Percentiles rank a stretch among this genome's conserved stretches.
Evolutionary conservation across 2,797 vertebrate species (phyloP).

Genomic region (Myotis planiceps): DNA sequence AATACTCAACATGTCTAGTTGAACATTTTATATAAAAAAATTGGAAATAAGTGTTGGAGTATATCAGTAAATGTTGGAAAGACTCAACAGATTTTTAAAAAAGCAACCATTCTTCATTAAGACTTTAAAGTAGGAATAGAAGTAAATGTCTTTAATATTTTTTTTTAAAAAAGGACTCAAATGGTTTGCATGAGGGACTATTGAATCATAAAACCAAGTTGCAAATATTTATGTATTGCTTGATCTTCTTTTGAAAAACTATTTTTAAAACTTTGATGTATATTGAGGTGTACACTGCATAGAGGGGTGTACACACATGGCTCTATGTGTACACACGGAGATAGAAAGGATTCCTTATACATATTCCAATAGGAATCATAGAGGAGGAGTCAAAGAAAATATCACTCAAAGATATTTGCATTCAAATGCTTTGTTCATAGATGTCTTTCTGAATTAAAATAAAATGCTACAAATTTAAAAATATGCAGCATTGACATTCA

Average conservation of each 20-base stretch:
- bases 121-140: not conserved
- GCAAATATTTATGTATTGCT: not conserved
- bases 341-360: not conserved
- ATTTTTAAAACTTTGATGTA: not conserved
- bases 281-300: too few species aligned
- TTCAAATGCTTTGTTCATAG: not conserved
- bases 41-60: not conserved
- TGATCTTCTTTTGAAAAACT: not conserved
- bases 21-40: not conserved
- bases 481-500: not conserved
- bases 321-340: not conserved
- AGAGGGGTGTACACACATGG: not conserved
- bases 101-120: not conserved
- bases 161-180: not conserved
- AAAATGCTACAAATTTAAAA: not conserved
- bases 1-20: not conserved
- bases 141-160: not conserved
- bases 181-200: not conserved
- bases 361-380: not conserved
- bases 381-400: not conserved
- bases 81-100: not conserved
- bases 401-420: not conserved
- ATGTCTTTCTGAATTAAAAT: not conserved
- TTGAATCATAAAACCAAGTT: not conserved
- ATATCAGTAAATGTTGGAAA: not conserved